Evolutionary conservation across 2,113 vertebrate species (phyloP), one percentile per base, ranked within the genome.

Genomic region (Chaenocephalus aceratus): DNA sequence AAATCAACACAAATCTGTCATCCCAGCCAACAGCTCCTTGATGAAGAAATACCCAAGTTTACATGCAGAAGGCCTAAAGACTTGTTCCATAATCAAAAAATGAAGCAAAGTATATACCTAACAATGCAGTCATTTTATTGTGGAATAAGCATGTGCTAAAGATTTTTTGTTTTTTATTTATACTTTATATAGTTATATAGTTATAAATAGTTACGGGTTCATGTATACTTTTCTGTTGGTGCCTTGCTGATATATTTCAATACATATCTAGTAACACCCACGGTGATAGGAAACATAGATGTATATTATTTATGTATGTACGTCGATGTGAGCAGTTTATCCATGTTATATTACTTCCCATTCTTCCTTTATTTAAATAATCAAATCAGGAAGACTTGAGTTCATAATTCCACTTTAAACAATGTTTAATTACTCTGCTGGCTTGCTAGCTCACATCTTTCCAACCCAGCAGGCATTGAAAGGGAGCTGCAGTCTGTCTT

Each of bases 1-100:
- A 77, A 62, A 61, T 86, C 69, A 75, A 58, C 61, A 26, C 67
- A 71, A 80, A 56, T 54, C 72, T 5, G 4, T 83, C 87, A 77
- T 66, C 54, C n/a, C 44, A 16, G 41, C 57, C 70, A 48, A 9
- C 65, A 56, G 65, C 48, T 51, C 48, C 30, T 58, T 44, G n/a
- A 65, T 52, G 61, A 49, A 49, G 56, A 44, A 79, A 54, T 64
- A 9, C n/a, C 41, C 9, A 3, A 56, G 62, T 80, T 79, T 60
- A 75, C 34, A 46, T 26, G 58, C 36, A 67, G 21, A 16, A 8
- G 9, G 57, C 41, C 16, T 44, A 4, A 77, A 84, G 56, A 63
- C 52, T 34, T 74, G 14, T 16, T 65, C 11, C n/a, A 21, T 62
- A 44, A 79, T 85, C 51, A 69, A 73, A 82, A 65, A 52, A 58